Evolutionary conservation across 2,113 vertebrate genomes (phyloP).

Genomic region (Tragelaphus imberbis): DNA sequence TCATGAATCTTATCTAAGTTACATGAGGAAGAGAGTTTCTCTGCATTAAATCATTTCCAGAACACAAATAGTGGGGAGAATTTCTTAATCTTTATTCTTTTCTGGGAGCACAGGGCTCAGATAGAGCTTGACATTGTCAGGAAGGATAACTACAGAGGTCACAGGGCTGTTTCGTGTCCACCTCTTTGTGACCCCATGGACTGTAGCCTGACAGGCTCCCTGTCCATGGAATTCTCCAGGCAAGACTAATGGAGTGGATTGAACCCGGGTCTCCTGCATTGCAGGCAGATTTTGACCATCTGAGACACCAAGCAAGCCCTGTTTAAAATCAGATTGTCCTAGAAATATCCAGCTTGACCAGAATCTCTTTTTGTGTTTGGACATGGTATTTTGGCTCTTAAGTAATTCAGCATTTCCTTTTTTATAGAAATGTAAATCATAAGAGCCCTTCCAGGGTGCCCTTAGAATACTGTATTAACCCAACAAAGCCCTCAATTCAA

Average conservation of each 20-base stretch:
- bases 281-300: background rate
- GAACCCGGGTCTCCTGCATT: background rate
- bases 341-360: background rate
- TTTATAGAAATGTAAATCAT: background rate
- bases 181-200: background rate
- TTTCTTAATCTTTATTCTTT: background rate
- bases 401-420: background rate
- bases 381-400: background rate
- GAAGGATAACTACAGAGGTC: background rate
- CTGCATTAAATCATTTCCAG: background rate
- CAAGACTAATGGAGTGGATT: background rate
- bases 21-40: background rate
- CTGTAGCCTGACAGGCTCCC: background rate
- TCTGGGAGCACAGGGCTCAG: background rate
- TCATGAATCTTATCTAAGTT: background rate
- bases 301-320: background rate
- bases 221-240: background rate
- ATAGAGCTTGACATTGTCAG: background rate
- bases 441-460: background rate
- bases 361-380: background rate
- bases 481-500: background rate
- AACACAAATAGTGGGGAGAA: background rate
- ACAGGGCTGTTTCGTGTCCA: background rate
- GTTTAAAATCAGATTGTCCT: background rate
- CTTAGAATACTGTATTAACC: background rate